Percentiles rank a stretch among this genome's conserved stretches.
Evolutionary conservation across 2,113 vertebrate genomes (phyloP).

Genomic region (Tylochromis polylepis): DNA sequence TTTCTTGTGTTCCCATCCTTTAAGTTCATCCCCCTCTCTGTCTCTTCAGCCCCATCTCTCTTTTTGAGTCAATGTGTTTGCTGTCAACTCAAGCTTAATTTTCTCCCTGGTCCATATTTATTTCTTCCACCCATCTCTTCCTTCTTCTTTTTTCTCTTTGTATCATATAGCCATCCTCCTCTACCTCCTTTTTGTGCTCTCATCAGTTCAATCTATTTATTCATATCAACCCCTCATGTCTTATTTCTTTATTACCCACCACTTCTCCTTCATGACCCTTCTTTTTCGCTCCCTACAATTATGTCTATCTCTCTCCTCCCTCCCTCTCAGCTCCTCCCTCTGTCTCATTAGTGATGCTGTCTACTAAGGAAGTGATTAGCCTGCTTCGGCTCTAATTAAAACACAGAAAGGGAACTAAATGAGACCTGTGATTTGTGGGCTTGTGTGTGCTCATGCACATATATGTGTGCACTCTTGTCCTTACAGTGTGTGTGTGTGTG

Average conservation of each 20-base stretch:
- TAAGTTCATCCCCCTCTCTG: slow-evolving; percentile 2
- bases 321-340: slow-evolving; percentile 56
- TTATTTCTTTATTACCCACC: slow-evolving; percentile 26
- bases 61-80: slow-evolving; percentile 29
- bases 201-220: slow-evolving; percentile 44
- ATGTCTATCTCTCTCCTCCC: slow-evolving; percentile 23
- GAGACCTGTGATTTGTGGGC: slow-evolving; percentile 65
- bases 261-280: slow-evolving; percentile 17
- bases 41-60: not conserved
- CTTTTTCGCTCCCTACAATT: slow-evolving; percentile 45
- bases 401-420: slow-evolving; percentile 65
- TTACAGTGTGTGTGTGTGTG: not conserved
- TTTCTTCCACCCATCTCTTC: slow-evolving; percentile 38
- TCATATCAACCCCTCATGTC: slow-evolving; percentile 45
- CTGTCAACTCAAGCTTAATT: slow-evolving; percentile 41
- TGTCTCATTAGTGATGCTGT: slow-evolving; percentile 67
- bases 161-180: not conserved
- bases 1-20: slow-evolving; percentile 1
- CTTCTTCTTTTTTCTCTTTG: not conserved
- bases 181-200: not conserved
- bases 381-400: slow-evolving; percentile 66
- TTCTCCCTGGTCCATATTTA: slow-evolving; percentile 21
- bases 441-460: not conserved
- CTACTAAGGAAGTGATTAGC: slow-evolving; percentile 72
- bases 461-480: not conserved